Evolutionary conservation across 2,113 vertebrate genomes (phyloP), one percentile per base, ranked within the genome.

Genomic region (Phyllostomus discolor): DNA sequence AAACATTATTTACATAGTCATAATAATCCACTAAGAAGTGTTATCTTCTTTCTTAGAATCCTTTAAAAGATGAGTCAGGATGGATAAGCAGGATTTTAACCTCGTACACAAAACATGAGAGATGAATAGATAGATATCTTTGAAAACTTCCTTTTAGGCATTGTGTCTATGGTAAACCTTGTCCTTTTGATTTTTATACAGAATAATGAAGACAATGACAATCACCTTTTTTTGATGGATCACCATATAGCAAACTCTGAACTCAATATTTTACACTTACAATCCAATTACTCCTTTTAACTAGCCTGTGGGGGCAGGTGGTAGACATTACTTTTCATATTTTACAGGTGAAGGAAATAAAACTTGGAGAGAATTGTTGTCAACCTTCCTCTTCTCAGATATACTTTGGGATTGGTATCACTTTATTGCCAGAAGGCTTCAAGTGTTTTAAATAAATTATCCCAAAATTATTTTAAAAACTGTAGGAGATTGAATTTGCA

Each of bases 1-100:
- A 97, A 90, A 33, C 14, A 54, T 82, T 94, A 92, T 90, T 90
- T 96, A 84, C 46, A 79, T 48, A 70, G 67, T 88, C 41, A 73
- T 48, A 93, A 91, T 62, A 93, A 89, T 48, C 35, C 66, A 82
- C 48, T 67, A 80, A 89, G 38, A 95, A 92, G 57, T 46, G 20
- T 67, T 80, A 66, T 87, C 52, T 62, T 84, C 50, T 84, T 81
- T 81, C 62, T 54, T 59, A 81, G 4, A 80, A n/a, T 72, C 52
- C 66, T 64, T 82, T 62, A 52, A 78, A 83, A 87, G 26, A 85
- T 41, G 86, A 92, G 46, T 95, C 64, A 76, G 64, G 8, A 52
- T 52, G 10, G 43, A 35, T 70, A 59, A 70, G n/a, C 38, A 22
- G 17, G 66, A 94, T 88, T 88, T 94, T 67, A 95, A 69, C n/a